Evolutionary conservation across 2,797 vertebrate genomes (phyloP), one percentile per base, ranked within the genome.

Genomic region (Etheostoma perlongum): DNA sequence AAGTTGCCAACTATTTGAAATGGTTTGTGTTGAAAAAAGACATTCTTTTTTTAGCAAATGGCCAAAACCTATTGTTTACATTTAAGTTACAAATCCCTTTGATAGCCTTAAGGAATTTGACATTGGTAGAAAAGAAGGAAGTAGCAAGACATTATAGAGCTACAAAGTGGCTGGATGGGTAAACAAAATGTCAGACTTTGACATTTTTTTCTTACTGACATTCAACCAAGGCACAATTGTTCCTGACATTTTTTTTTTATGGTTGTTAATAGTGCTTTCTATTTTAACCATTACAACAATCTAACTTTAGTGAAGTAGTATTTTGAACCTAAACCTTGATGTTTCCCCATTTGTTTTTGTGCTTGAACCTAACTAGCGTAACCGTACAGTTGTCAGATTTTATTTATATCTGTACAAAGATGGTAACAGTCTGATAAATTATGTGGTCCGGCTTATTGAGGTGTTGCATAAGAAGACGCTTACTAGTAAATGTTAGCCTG

Each of bases 1-100:
- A 51, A 71, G 63, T 65, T 54, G 54, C 49, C 2, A 5, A 36
- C 18, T 30, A 6, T 72, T 67, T 19, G 15, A 72, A 79, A 68
- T 69, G 46, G 5, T 12, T 13, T 47, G 4, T n/a, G 16, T 6
- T 49, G 6, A 27, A 42, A 52, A 40, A 19, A 0, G n/a, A 23
- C 46, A 70, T 33, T 23, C 6, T 53, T 25, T 21, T 36, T 40
- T 19, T 4, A 55, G 18, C 21, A 30, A 61, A 54, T n/a, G 2
- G 8, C 4, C n/a, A 13, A 59, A 79, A 58, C 21, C 12, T 0
- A 18, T 18, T 16, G 7, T 59, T 44, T 30, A 42, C 19, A 23
- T 42, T 55, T 6, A 44, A 14, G n/a, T 46, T n/a, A 49, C 11
- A n/a, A 21, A 67, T 19, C 46, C 27, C 36, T 69, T 2, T 15